Conservation (phyloP, 1,140 invertebrate genomes). For the Macrostomum lignano region DNA sequence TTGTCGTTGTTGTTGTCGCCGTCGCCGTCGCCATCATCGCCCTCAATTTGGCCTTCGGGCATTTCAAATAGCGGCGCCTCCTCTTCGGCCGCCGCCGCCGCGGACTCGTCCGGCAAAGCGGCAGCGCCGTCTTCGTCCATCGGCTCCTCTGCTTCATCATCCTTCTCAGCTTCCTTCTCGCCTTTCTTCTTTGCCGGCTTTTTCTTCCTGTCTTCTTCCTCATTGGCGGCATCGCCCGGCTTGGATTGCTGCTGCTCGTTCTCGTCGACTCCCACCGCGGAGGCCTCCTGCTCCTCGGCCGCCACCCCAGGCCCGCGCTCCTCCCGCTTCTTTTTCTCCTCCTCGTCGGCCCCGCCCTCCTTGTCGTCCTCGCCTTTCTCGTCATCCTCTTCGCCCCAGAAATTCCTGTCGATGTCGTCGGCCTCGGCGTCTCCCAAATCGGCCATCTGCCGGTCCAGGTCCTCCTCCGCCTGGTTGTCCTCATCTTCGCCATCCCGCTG, state of each 20-base stretch:
- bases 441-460: slow-evolving; percentile 17
- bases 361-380: slow-evolving; percentile 47
- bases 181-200: slow-evolving; percentile 27
- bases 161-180: slow-evolving; percentile 35
- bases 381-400: slow-evolving; percentile 46
- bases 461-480: slow-evolving; percentile 15
- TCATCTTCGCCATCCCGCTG: slow-evolving; percentile 3
- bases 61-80: slow-evolving; percentile 6
- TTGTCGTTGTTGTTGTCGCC: slow-evolving; percentile 35
- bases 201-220: slow-evolving; percentile 38
- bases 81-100: slow-evolving; percentile 5
- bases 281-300: slow-evolving; percentile 53
- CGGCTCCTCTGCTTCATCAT: slow-evolving; percentile 42
- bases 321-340: slow-evolving; percentile 15
- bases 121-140: slow-evolving; percentile 40
- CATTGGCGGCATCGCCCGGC: slow-evolving; percentile 37
- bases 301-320: slow-evolving; percentile 54
- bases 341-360: slow-evolving; percentile 36
- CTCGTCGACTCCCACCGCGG: slow-evolving; percentile 39
- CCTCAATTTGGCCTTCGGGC: slow-evolving; percentile 9
- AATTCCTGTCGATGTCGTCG: slow-evolving; percentile 33
- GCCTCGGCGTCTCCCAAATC: slow-evolving; percentile 36
- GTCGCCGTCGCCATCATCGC: slow-evolving; percentile 35
- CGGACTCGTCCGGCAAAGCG: neutral
- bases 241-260: slow-evolving; percentile 38